Evolutionary conservation across 2,797 vertebrate genomes (phyloP).

Genomic region (Fringilla coelebs): DNA sequence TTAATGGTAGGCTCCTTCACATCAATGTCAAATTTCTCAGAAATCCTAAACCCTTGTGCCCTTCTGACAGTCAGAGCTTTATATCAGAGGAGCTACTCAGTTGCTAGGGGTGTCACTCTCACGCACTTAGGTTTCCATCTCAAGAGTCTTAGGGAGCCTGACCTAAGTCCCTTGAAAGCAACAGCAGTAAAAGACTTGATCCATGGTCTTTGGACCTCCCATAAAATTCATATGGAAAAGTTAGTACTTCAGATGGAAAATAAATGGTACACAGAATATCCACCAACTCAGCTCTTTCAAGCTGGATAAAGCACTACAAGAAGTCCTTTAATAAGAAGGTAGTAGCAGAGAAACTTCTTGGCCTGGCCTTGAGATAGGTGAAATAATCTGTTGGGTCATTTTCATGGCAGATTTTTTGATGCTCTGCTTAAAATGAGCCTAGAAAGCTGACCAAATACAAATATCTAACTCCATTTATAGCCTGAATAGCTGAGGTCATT

Average conservation of each 20-base stretch:
- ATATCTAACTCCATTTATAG: background rate
- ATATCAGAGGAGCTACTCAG: background rate
- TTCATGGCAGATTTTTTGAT: background rate
- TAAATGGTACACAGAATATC: background rate
- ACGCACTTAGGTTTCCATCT: background rate
- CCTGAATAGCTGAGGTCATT: background rate
- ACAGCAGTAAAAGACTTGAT: background rate
- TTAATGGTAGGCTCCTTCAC: background rate
- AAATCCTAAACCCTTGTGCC: background rate
- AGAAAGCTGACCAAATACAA: background rate
- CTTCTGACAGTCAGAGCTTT: background rate
- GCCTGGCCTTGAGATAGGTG: background rate
- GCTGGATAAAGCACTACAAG: background rate
- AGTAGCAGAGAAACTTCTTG: background rate
- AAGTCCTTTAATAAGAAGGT: background rate
- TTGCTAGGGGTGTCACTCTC: background rate
- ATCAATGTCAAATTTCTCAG: background rate
- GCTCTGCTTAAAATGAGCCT: background rate
- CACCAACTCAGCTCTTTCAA: background rate
- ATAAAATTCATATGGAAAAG: background rate
- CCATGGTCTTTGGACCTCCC: background rate
- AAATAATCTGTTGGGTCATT: background rate
- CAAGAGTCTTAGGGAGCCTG: background rate
- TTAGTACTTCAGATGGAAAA: background rate
- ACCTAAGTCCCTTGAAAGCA: background rate